Evolutionary conservation across 2,113 vertebrate genomes (phyloP), one percentile per base, ranked within the genome.

Genomic region (Serilophus lunatus): DNA sequence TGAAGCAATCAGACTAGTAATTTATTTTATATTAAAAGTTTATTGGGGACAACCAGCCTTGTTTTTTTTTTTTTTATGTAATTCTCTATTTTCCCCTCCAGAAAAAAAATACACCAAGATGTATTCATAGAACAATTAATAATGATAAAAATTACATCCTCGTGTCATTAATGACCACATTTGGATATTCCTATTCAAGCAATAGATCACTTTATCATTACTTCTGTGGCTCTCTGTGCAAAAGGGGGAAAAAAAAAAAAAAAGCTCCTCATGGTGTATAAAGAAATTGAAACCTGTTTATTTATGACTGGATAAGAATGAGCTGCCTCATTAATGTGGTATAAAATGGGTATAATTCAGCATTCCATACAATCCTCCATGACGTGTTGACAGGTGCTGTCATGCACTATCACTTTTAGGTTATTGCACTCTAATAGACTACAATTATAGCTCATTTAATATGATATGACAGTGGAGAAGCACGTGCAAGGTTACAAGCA

Each of bases 341-440:
- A 94, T 75, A 96, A 95, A 97, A 93, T 91, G 75, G 64, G 63
- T 94, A 92, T 95, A 97, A 97, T 97, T 95, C 95, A 96, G 86
- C 94, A 92, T 97, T 96, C 96, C 90, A 94, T 84, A 91, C 96
- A 97, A 93, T 91, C 64, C 90, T 93, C 66, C 50, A 13, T 92
- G 93, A 92, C 61, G 57, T 86, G 91, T 94, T 97, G 97, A 97
- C 97, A 97, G 97, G 94, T 96, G 95, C 96, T 97, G 96, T 94
- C 97, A 96, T 95, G 96, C 77, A 93, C 96, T 97, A 95, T 96
- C 95, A 95, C 96, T 95, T 97, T 94, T 88, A 93, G 93, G 96
- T 97, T 94, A 94, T 78, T 91, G 91, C 74, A 77, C 86, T 93
- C 92, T 97, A 97, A 97, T 96, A 97, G 95, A 97, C 95, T 91